Evolutionary conservation across 2,797 vertebrate genomes (phyloP).

Genomic region (Varecia variegata): DNA sequence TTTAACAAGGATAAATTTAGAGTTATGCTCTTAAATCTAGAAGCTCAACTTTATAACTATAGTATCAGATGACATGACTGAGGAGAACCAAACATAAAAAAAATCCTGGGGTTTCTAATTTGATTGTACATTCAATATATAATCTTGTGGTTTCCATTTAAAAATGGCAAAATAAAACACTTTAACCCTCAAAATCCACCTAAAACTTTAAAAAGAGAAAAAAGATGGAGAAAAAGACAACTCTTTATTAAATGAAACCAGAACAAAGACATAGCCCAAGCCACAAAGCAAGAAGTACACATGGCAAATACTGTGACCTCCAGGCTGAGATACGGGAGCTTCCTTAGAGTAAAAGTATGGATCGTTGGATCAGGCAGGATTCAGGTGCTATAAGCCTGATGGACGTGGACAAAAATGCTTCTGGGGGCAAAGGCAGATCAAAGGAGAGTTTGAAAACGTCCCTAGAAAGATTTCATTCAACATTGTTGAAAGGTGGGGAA

Average conservation of each 20-base stretch:
- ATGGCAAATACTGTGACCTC: neutral
- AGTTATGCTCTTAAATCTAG: slow-evolving; percentile 63
- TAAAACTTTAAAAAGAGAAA: slow-evolving; percentile 16
- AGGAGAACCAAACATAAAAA: slow-evolving; percentile 43
- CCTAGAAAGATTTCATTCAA: neutral
- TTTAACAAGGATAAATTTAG: slow-evolving; percentile 69
- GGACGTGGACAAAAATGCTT: neutral
- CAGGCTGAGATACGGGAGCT: neutral
- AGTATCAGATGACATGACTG: slow-evolving; percentile 71
- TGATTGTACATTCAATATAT: slow-evolving; percentile 65
- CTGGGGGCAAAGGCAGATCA: neutral
- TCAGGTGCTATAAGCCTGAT: neutral
- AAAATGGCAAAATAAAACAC: slow-evolving; percentile 66
- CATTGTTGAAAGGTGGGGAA: neutral
- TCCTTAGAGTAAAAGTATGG: neutral
- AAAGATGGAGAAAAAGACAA: neutral
- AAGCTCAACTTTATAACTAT: slow-evolving; percentile 64
- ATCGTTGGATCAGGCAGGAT: neutral
- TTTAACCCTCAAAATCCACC: slow-evolving; percentile 63
- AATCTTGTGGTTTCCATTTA: slow-evolving; percentile 74
- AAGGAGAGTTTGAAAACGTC: neutral
- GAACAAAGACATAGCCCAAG: neutral
- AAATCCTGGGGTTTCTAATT: slow-evolving; percentile 61
- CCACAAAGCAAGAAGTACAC: neutral
- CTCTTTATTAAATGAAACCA: slow-evolving; percentile 49